A percentile compares a stretch with the other conserved stretches of the same genome.
phyloP scores from a whole-genome alignment of 2,113 vertebrate genomes.

The Callipepla squamata region DNA sequence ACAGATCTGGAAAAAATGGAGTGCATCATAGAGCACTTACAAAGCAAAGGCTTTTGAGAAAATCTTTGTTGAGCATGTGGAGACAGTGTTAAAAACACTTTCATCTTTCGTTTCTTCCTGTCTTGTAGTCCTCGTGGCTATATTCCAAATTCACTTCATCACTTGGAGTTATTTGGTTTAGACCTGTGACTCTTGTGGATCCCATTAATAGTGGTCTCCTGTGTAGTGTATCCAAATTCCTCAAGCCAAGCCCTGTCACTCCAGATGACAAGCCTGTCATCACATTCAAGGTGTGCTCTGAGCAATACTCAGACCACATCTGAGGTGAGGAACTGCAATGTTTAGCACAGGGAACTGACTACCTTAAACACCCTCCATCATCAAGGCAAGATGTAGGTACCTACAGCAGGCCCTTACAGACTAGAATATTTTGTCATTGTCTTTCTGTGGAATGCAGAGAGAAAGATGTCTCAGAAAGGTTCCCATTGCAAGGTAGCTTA shows the following conservation, averaged over 20 bases:
- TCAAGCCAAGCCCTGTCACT: background rate
- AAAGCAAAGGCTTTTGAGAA: constrained; percentile 18
- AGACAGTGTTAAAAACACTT: constrained; percentile 24
- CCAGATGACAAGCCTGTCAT: background rate
- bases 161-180: background rate
- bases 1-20: background rate
- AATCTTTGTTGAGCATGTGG: constrained; percentile 22
- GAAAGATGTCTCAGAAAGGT: background rate
- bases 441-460: background rate
- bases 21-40: background rate
- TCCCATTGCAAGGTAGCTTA: background rate
- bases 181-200: background rate
- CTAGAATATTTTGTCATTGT: background rate
- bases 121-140: background rate
- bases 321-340: background rate
- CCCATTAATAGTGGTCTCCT: background rate
- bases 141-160: constrained; percentile 11
- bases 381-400: background rate
- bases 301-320: background rate
- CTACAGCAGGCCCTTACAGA: background rate
- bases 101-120: constrained; percentile 48
- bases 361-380: rapidly evolving
- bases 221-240: background rate
- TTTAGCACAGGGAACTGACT: rapidly evolving
- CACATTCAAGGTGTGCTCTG: rapidly evolving